Evolutionary conservation across 2,797 vertebrate species (phyloP), one percentile per base, ranked within the genome.

Genomic region (Mus caroli): DNA sequence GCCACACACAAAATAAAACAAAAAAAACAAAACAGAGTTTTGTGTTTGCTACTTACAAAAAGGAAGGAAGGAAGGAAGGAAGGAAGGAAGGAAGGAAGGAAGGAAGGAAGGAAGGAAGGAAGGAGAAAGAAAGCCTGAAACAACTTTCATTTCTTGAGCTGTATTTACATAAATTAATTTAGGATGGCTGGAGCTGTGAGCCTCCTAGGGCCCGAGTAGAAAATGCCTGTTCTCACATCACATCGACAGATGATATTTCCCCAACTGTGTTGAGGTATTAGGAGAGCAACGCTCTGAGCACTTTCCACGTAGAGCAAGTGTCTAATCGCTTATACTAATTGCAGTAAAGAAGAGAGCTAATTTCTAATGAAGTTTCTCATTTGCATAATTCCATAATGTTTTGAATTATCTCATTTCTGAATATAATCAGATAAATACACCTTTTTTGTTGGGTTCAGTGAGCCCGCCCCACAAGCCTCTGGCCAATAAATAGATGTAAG

Each of bases 401-500:
- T 87, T 79, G 0, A 94, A 84, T 34, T 80, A 86, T 60, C 52
- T 82, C 90, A 90, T 83, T 93, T 91, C 34, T 83, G 94, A 91
- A 76, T 40, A 71, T 28, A 56, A 73, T 79, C 62, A 22, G 31
- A 86, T 62, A 93, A 94, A 95, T 90, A 90, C 43, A 69, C 79
- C 52, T 85, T 96, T 89, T 78, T 40, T 86, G 91, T 11, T 90
- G 92, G 80, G 77, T 90, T 96, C 90, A 56, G 19, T 67, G 75
- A 88, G 54, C 78, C 78, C 40, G 91, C 60, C 76, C 77, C 73
- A 93, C 9, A 93, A 88, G 75, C 14, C 75, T 50, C 28, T 86
- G 86, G n/a, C 87, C 92, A 97, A 89, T 46, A 96, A 97, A 89
- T 46, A 96, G 86, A 96, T 92, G 76, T 56, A 92, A 90, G 43